Base-by-base conservation (phyloP, 2,113 vertebrate species). In the Sinocyclocheilus grahami region DNA sequence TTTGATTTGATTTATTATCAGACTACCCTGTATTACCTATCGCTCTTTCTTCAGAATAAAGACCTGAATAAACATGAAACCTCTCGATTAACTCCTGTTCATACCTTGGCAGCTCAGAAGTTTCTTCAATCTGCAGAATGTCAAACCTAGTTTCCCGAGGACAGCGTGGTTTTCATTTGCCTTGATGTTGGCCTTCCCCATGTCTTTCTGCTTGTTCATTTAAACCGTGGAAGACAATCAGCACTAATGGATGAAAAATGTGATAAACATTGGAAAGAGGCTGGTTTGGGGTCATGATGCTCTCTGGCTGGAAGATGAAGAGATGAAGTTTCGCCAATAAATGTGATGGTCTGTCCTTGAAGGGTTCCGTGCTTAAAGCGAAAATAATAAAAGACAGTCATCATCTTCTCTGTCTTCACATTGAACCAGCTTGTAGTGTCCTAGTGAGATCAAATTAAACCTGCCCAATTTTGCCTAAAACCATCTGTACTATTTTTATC, bases 141-240 rank as follows among this genome's bases (percentile, higher is more conserved):
- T 20, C 55, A 42, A 62, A 42, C 55, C 11, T 27, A 69, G 82
- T 39, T 48, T 42, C 30, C 63, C 5, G 46, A 85, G 78, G 18
- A 82, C 53, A 85, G 67, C 27, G 33, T 88, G 84, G 84, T 82
- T 88, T 85, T 88, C 39, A 67, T 85, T 88, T 85, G 58, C 84
- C 85, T 83, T 88, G 85, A 86, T 60, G 77, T 62, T 46, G 37
- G 20, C 39, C 33, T 27, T 72, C 22, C 65, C 8, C 65, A 6
- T 22, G n/a, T 37, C 71, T 65, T 63, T 85, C 76, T 84, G 82
- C 37, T 24, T 37, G 78, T 58, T 78, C 72, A 85, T 88, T 76
- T 48, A 39, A 88, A 88, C 78, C 71, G 55, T 88, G 67, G 33
- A 62, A 65, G 60, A 60, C 60, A 82, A 81, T 85, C 78, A 80